These are phyloP conservation scores for Cebidichthys violaceus DNA, from an alignment of 2,113 vertebrate species.

Conservation along the genomic window DNA sequence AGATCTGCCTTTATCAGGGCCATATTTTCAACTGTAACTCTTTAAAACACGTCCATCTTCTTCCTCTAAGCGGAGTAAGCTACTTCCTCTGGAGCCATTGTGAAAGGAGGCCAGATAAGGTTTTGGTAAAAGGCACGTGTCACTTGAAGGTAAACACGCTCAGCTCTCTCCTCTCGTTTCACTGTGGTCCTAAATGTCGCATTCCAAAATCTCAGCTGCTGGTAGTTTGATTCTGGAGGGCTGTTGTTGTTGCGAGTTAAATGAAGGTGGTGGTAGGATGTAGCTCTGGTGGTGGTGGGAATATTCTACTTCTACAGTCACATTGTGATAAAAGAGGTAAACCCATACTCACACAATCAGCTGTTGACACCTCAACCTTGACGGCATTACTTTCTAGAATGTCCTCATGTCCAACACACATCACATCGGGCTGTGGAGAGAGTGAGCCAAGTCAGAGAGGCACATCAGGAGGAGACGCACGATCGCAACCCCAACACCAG, in stretches of 20 bases:
- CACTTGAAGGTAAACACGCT: neutral
- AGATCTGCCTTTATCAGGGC: conserved; percentile 48
- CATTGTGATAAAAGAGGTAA: neutral
- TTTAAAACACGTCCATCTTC: conserved; percentile 43
- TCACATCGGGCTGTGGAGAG: conserved; percentile 47
- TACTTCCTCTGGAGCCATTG: conserved; percentile 33
- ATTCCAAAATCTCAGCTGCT: conserved; percentile 12
- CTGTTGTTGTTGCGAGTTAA: neutral
- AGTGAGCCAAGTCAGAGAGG: conserved; percentile 9
- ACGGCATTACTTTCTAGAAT: conserved; percentile 34
- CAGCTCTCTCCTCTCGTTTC: neutral
- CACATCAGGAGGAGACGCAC: conserved; percentile 6
- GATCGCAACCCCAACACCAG: neutral
- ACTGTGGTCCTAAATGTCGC: neutral
- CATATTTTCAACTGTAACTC: conserved; percentile 39
- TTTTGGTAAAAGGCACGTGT: neutral
- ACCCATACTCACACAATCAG: conserved; percentile 68
- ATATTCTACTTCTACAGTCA: neutral
- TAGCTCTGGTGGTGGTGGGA: neutral
- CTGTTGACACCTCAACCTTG: neutral
- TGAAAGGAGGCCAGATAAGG: conserved; percentile 34
- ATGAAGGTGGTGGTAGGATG: neutral
- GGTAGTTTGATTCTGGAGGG: neutral
- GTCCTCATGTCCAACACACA: conserved; percentile 59
- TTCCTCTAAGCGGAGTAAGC: conserved; percentile 20